Evolutionary conservation across 2,888 invertebrate genomes (phyloP), one percentile per base, ranked within the genome.

Genomic region (Diarsia dahlii): DNA sequence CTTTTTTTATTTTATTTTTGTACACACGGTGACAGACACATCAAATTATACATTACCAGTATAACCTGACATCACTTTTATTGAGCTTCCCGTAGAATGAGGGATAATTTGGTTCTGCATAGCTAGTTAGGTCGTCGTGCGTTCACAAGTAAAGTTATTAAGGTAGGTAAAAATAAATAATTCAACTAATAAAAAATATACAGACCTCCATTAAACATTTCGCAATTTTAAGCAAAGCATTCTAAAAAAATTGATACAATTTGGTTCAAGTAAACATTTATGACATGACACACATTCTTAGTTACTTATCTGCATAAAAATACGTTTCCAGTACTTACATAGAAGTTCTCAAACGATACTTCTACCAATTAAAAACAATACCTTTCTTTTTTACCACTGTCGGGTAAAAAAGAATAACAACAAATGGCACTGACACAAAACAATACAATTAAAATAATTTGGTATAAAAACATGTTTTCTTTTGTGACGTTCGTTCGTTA

Each of bases 341-440:
- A 28, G 15, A 62, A 62, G 48, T 20, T 81, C 23, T 58, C 28
- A 65, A 63, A 79, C 54, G n/a, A 72, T 46, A 23, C 50, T n/a
- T 65, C 10, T 64, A 60, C 34, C 1, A 23, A 54, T 46, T 65
- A 60, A 60, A 62, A 63, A 63, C 63, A 63, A 45, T 45, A 63
- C 15, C n/a, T 45, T 15, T n/a, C 39, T 62, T 63, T 34, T 28
- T n/a, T 23, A 8, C 63, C 45, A 45, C 3, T n/a, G 45, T 63
- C n/a, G 45, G 45, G 13, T 45, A 45, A 45, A 76, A 62, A 73
- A 70, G 9, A 78, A 84, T 71, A 81, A 87, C 69, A 82, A 85
- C 72, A 80, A 87, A 89, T 89, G 89, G 89, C 89, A 89, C 90
- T 83, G 80, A 82, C 58, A 82, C 52, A 73, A 79, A 82, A 84